A percentile compares a stretch with the other conserved stretches of the same genome.
Conservation (phyloP, 1,140 invertebrate species). For the Drosophila micromelanica region DNA sequence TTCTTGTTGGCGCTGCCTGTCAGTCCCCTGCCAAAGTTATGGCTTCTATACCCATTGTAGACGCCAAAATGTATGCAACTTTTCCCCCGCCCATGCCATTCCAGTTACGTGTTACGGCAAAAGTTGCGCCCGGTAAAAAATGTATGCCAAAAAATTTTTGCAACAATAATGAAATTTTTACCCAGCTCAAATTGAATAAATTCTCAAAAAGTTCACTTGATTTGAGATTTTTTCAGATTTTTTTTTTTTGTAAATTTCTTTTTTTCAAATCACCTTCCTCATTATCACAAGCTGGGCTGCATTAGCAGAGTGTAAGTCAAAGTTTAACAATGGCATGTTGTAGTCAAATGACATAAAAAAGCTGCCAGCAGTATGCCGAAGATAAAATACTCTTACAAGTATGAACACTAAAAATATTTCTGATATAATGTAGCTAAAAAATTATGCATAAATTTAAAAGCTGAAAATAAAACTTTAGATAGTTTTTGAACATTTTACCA, state of each 20-base stretch:
- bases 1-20: conserved; percentile 9
- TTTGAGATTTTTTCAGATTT: background rate
- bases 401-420: too few relatives aligned
- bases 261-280: too few relatives aligned
- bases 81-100: conserved; percentile 43
- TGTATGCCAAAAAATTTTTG: conserved; percentile 7
- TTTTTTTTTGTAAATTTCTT: too few relatives aligned
- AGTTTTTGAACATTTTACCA: too few relatives aligned
- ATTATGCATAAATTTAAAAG: too few relatives aligned
- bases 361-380: background rate
- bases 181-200: conserved; percentile 1
- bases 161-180: conserved; percentile 24
- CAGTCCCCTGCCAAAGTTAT: conserved; percentile 51
- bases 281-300: background rate
- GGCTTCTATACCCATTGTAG: conserved; percentile 33
- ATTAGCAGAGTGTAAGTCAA: background rate
- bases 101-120: conserved; percentile 51
- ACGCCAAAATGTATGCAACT: conserved; percentile 42
- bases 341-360: conserved; percentile 6
- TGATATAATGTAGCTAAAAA: too few relatives aligned
- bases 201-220: background rate
- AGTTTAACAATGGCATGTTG: conserved; percentile 7
- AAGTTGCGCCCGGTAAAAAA: conserved; percentile 35
- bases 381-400: background rate
- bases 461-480: too few relatives aligned